A percentile compares a stretch with the other conserved stretches of the same genome.
Conservation (phyloP, 2,888 invertebrate genomes). For the Sussaba pulchella region DNA sequence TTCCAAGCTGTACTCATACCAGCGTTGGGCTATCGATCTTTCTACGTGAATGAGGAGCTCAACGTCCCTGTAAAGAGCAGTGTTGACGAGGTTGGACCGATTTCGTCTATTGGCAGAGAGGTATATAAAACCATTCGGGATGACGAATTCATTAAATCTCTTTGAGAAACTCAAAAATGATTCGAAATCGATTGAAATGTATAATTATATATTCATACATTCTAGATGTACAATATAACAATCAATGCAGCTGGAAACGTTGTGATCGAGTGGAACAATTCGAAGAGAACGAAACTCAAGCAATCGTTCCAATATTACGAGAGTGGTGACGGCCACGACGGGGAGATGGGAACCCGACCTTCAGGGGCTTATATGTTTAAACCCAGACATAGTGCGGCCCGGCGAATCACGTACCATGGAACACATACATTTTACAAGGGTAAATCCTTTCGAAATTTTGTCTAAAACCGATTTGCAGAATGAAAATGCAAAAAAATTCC, state of each 20-base stretch:
- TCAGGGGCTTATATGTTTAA: conserved; percentile 98
- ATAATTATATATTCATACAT: too few species aligned
- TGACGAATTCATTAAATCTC: too few species aligned
- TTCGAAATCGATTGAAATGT: too few species aligned
- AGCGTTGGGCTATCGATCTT: conserved; percentile 89
- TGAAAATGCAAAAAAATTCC: too few species aligned
- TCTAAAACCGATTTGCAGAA: too few species aligned
- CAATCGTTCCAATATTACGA: conserved; percentile 92
- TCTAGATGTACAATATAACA: conserved; percentile 72
- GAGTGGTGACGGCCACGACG: conserved; percentile 89
- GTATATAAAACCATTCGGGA: conserved; percentile 58
- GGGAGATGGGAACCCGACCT: conserved; percentile 87
- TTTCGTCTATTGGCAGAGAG: conserved; percentile 64
- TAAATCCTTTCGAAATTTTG: too few species aligned
- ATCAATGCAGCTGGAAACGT: conserved; percentile 70
- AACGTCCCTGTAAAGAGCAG: neutral
- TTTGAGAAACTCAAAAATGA: too few species aligned
- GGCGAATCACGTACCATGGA: conserved; percentile 78
- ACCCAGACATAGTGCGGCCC: conserved; percentile 86
- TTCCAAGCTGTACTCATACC: conserved; percentile 89
- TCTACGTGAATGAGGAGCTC: conserved; percentile 84
- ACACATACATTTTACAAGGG: conserved; percentile 80
- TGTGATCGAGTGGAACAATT: conserved; percentile 66
- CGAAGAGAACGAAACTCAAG: conserved; percentile 77
- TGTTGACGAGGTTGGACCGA: neutral